Conservation (phyloP, 1,140 invertebrate species). For the Pseudomyrmex concolor region DNA sequence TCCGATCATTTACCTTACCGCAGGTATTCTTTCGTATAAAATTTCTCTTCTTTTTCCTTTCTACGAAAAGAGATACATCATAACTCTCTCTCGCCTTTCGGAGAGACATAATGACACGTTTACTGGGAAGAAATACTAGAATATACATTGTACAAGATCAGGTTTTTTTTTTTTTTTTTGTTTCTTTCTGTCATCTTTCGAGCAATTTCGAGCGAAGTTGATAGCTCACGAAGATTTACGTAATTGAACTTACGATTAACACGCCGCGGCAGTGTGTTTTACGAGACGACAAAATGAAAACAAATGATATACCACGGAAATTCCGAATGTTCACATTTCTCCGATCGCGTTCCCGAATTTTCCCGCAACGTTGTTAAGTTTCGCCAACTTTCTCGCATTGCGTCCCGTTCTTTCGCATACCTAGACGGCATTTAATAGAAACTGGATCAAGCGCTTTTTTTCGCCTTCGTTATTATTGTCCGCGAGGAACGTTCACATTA, state of each 20-base stretch:
- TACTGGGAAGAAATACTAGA: too few relatives aligned
- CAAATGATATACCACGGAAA: background rate
- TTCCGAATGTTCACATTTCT: background rate
- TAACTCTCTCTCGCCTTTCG: too few relatives aligned
- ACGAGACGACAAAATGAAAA: background rate
- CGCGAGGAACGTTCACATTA: slow-evolving; percentile 30
- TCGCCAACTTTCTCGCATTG: slow-evolving; percentile 44
- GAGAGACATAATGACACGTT: too few relatives aligned
- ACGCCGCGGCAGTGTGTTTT: background rate
- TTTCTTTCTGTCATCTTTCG: too few relatives aligned
- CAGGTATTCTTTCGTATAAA: too few relatives aligned
- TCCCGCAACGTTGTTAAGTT: slow-evolving; percentile 11
- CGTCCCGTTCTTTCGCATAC: slow-evolving; percentile 17
- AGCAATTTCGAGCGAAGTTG: too few relatives aligned
- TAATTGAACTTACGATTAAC: background rate
- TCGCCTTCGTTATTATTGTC: slow-evolving; percentile 24
- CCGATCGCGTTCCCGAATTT: slow-evolving; percentile 10
- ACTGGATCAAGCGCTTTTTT: slow-evolving; percentile 37
- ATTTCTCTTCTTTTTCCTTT: too few relatives aligned
- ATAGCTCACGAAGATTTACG: too few relatives aligned
- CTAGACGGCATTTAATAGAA: slow-evolving; percentile 13
- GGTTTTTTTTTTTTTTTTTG: too few relatives aligned
- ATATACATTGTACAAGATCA: too few relatives aligned
- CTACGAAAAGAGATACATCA: too few relatives aligned
- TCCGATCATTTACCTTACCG: too few relatives aligned